Percentiles rank a stretch among this genome's conserved stretches.
Conservation (phyloP, 2,888 invertebrate genomes). For the Eupeodes luniger region DNA sequence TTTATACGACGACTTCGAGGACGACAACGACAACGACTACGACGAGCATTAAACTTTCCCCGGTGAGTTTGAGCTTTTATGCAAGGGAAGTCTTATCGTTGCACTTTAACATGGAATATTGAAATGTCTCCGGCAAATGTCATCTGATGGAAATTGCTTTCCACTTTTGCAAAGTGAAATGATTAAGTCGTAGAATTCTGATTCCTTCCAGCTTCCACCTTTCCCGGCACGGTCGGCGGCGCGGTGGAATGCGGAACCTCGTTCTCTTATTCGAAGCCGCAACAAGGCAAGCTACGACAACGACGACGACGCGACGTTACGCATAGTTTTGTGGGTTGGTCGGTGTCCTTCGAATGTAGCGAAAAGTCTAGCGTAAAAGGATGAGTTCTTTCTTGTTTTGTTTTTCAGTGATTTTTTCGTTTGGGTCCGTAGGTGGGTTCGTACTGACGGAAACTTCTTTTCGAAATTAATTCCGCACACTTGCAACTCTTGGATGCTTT, state of each 20-base stretch:
- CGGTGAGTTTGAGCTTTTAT: constrained; percentile 5
- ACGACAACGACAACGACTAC: too few species aligned
- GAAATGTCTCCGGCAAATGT: constrained; percentile 60
- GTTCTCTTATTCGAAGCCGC: constrained; percentile 19
- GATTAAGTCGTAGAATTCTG: constrained; percentile 58
- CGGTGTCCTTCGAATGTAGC: constrained; percentile 7
- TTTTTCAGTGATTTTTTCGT: constrained; percentile 19
- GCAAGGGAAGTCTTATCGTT: constrained; percentile 46
- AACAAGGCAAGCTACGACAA: constrained; percentile 25
- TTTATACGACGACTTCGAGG: not conserved
- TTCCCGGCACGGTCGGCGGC: too few species aligned
- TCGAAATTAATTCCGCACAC: constrained; percentile 70
- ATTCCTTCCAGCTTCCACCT: not conserved
- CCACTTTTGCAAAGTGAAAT: constrained; percentile 56
- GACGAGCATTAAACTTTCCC: not conserved
- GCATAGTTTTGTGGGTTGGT: not conserved
- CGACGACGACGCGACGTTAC: not conserved
- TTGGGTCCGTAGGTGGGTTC: not conserved
- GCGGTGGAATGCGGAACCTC: not conserved
- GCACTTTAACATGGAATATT: constrained; percentile 62
- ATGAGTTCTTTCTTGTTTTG: constrained; percentile 42
- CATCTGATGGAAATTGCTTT: constrained; percentile 56
- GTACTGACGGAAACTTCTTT: constrained; percentile 48
- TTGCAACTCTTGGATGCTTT: constrained; percentile 55
- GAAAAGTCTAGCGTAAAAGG: not conserved